Evolutionary conservation across 1,140 invertebrate species (phyloP), one percentile per base, ranked within the genome.

Genomic region (Cotesia chilonis): DNA sequence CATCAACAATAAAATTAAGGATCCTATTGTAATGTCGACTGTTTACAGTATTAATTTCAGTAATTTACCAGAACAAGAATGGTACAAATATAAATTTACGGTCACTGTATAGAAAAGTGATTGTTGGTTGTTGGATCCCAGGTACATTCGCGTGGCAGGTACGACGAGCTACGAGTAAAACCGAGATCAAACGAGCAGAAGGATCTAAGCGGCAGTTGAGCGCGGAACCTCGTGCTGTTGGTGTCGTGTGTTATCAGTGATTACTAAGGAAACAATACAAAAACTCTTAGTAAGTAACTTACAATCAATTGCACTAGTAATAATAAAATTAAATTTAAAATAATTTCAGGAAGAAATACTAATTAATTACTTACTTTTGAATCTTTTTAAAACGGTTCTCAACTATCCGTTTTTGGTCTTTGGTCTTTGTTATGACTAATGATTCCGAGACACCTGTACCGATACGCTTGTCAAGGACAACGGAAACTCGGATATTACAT

Each of bases 181-280:
- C 71, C 68, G 71, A 75, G 69, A 14, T 38, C 63, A 17, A 61
- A 63, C 68, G 71, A 73, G 55, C 55, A 59, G 37, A 28, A 65
- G 37, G 38, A 69, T 72, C 54, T 64, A 60, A 12, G 60, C 70
- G 59, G 59, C 74, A 75, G 71, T 75, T 70, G 64, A 72, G 68
- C 74, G 71, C 71, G 71, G 71, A 75, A 75, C 74, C 68, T 75
- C 71, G 71, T 72, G 71, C 71, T 14, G 71, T 28, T 71, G 35
- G 71, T 73, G 68, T 73, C 55, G 68, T 41, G 54, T 57, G 38
- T 57, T 59, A 12, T 63, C 14, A 59, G 59, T 73, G 12, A 54
- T 67, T 28, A 17, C 7, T 47, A 54, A 65, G 51, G 54, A 35
- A 57, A 63, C 9, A 64, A 38, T 14, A 7, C 54, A 10, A 14